Base-by-base conservation (phyloP, 2,797 vertebrate species). In the Cryptoprocta ferox region DNA sequence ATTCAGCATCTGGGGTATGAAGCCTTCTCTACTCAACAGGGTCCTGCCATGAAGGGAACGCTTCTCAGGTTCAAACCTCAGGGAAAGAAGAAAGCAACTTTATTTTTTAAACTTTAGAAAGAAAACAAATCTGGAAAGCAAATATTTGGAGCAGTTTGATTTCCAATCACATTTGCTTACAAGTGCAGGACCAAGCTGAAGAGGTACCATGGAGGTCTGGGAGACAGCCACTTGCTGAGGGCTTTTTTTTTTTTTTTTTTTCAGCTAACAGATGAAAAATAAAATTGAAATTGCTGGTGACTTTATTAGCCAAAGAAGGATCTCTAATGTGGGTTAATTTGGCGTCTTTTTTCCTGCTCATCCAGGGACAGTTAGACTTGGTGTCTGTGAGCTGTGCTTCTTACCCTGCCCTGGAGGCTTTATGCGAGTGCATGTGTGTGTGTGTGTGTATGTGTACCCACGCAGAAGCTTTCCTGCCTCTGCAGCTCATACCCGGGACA, bases 401-500 rank as follows among this genome's bases (percentile, higher is more conserved):
- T 50, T 50, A 26, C 73, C 3, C 28, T 71, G 92, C 70, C 79
- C 6, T 1, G 0, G 3, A 21, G 92, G 24, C 53, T 15, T 78
- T 3, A 21, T 26, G 35, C 5, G 71, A 48, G 79, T 19, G 45
- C 50, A 85, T 56, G 68, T 19, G 13, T 48, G 82, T 7, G 53
- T 78, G 84, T 0, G 0, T 56, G 42, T 59, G 89, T 42, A 81
- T n/a, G 75, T 0, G 2, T 13, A 37, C 95, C 91, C 90, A 86
- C 28, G 48, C 93, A 97, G 95, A 92, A 97, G 81, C 24, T 91
- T 97, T 94, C 93, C 80, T 93, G 8, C 0, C 8, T 63, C 95
- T 75, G 66, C 56, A 90, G 63, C 95, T 97, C 19, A 0, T 92
- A 95, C 78, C 97, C 53, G 70, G 89, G 90, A 98, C 95, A 92